Evolutionary conservation across 2,797 vertebrate species (phyloP).

Genomic region (Sitta carolinensis): DNA sequence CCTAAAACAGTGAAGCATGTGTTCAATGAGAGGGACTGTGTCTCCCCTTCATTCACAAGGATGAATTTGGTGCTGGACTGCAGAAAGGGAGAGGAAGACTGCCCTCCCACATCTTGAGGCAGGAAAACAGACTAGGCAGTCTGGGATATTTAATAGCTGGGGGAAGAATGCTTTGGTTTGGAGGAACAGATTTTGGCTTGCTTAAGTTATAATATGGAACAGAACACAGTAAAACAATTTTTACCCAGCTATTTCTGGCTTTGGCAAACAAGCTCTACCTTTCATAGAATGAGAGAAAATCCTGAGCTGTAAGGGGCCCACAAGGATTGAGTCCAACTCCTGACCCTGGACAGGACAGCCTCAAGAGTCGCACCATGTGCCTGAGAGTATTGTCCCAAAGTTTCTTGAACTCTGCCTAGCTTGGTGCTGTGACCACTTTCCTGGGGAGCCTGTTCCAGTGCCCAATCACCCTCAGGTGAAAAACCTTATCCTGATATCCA

Average conservation of each 20-base stretch:
- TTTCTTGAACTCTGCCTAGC: not conserved
- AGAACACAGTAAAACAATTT: conserved; percentile 19
- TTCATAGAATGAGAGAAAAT: not conserved
- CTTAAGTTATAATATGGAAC: conserved; percentile 54
- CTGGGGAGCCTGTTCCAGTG: not conserved
- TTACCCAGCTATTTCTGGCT: conserved; percentile 47
- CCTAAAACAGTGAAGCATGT: not conserved
- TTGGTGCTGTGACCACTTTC: not conserved
- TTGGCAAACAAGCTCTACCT: conserved; percentile 18
- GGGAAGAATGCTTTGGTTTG: conserved; percentile 56
- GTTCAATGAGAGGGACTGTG: not conserved
- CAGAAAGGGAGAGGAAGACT: not conserved
- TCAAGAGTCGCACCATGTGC: not conserved
- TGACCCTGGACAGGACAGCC: not conserved
- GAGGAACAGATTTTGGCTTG: conserved; percentile 52
- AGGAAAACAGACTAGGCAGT: conserved; percentile 24
- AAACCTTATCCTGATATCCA: not conserved
- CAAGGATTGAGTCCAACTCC: not conserved
- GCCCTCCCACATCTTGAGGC: conserved; percentile 25
- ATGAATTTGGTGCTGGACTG: not conserved
- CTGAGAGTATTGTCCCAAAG: not conserved
- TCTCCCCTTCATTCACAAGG: not conserved
- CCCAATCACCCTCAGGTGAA: not conserved
- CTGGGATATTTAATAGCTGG: conserved; percentile 55
- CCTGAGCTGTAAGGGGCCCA: not conserved